Base-by-base conservation (phyloP, 2,113 vertebrate species). In the Hiodon alosoides region DNA sequence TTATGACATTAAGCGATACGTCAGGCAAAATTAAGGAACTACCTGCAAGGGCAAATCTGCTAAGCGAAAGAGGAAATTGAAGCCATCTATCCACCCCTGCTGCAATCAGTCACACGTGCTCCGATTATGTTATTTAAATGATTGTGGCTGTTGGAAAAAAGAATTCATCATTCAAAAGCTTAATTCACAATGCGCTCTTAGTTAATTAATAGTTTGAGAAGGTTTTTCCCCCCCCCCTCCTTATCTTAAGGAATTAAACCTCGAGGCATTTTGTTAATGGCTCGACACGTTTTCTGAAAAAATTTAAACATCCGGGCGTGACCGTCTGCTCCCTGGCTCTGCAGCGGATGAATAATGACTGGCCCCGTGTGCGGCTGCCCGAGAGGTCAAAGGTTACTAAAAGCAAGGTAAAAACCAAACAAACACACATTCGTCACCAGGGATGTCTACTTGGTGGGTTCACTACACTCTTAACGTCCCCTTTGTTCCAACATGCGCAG, bases 161-260 rank as follows among this genome's bases (percentile, higher is more conserved):
- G 48, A 47, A 31, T 31, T 9, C 72, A 74, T 67, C 53, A 71
- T 50, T 17, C 58, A 71, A 76, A 73, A 53, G 6, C 11, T 9
- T 69, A 11, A 61, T 46, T 71, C 78, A 81, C 76, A 74, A 31
- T 77, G 76, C 53, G 67, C 72, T 84, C 76, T 70, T 80, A 78
- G 73, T 87, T 85, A 86, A 85, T 85, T 77, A 69, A 14, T 8
- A 13, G 9, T 76, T 75, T 81, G 77, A 78, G 31, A 31, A 31
- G 31, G 31, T 31, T 31, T 31, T 2, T 2, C 31, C 31, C 31
- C 31, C 31, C 31, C 31, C 31, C 77, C 31, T n/a, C 67, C 76
- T 76, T 78, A 82, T 76, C 69, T 46, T 74, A 57, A 67, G 72
- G 47, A 74, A 67, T 67, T 67, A 14, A 54, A 67, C 31, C 52